Base-by-base conservation (phyloP, 1,140 invertebrate genomes). In the Pristionchus pacificus region DNA sequence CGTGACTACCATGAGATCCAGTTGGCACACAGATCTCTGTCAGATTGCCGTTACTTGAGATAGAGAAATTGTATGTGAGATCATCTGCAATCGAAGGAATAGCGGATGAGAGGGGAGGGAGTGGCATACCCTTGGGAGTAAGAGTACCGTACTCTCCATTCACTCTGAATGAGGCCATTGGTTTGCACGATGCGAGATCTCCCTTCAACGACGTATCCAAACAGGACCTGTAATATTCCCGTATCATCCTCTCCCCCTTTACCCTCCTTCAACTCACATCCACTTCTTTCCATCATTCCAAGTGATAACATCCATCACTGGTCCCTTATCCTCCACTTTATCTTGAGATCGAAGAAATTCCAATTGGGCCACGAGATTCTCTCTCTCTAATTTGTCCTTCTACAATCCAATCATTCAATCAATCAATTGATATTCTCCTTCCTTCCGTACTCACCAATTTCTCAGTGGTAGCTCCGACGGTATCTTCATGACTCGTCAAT, bases 1-100 rank as follows among this genome's bases (percentile, higher is more conserved):
- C 96, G 84, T 98, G 95, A 1, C 94, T 97, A 24, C 94, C 95
- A 86, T 98, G 95, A 63, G 90, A 89, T 93, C 93, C 93, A 82
- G 92, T 91, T 88, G 93, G 90, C 72, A 91, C 90, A 71, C 95
- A 93, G 71, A 98, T 90, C 88, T 98, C 94, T 59, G 98, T 85
- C 0, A 91, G 87, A 82, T 96, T 91, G 66, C 95, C 95, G 61
- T 93, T 89, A 79, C 95, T 90, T 81, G 97, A 90, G 57, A 98
- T 90, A 85, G 97, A 97, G 24, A 98, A 90, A 75, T 90, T 91
- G 84, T 93, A 89, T 66, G 92, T 96, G 78, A 97, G 86, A 82
- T 91, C 90, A 85, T 97, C 86, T 85, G 75, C 64, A 83, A 78
- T 57, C n/a, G n/a, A n/a, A n/a, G n/a, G n/a, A n/a, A n/a, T n/a